Conservation (phyloP, 2,888 invertebrate genomes). For the Agelastica alni region DNA sequence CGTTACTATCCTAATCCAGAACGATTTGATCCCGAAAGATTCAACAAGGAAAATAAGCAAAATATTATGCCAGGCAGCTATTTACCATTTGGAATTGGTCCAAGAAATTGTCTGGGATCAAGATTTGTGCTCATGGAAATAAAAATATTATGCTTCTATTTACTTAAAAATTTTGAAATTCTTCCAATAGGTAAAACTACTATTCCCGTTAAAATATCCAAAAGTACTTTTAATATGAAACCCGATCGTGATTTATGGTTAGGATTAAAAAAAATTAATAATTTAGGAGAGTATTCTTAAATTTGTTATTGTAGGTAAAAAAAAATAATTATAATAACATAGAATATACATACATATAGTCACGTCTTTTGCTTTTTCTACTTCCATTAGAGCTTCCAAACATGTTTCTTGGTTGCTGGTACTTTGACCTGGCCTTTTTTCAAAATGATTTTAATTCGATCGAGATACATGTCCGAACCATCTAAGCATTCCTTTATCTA, state of each 20-base stretch:
- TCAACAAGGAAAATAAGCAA: constrained; percentile 47
- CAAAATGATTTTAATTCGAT: too few species aligned
- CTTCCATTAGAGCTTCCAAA: too few species aligned
- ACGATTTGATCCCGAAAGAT: constrained; percentile 57
- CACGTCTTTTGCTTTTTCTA: too few species aligned
- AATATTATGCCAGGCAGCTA: constrained; percentile 58
- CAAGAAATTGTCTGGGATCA: constrained; percentile 60
- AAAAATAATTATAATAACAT: too few species aligned
- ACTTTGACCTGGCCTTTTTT: too few species aligned
- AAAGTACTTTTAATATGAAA: constrained; percentile 33
- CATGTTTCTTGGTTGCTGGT: too few species aligned
- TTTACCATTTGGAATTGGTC: constrained; percentile 61
- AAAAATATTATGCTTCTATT: constrained; percentile 44
- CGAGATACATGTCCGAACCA: too few species aligned
- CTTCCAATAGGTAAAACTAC: constrained; percentile 44
- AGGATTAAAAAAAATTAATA: constrained; percentile 42
- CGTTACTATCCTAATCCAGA: constrained; percentile 56
- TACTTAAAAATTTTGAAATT: constrained; percentile 47
- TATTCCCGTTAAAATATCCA: constrained; percentile 42
- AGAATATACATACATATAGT: too few species aligned
- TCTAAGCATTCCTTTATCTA: too few species aligned
- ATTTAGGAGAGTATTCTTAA: too few species aligned
- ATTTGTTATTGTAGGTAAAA: too few species aligned
- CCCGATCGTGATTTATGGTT: constrained; percentile 43
- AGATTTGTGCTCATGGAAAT: constrained; percentile 50